A percentile compares a stretch with the other conserved stretches of the same genome.
These are phyloP conservation scores for Pyrgus malvae DNA, from an alignment of 2,888 invertebrate species.

Conservation along the genomic window DNA sequence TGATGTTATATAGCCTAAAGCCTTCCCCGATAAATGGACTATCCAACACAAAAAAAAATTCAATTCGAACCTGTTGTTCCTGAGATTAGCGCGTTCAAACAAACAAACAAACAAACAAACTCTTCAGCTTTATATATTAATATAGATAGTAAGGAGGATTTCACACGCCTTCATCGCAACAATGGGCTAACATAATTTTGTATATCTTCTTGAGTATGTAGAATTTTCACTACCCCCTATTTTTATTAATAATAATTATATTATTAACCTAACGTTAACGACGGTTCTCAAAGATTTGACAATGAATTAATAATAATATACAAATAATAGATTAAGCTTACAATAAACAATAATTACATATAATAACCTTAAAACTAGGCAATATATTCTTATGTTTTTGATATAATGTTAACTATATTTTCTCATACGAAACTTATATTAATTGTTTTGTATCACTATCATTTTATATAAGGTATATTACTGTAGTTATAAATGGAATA, in stretches of 20 bases:
- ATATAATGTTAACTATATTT: too few relatives aligned
- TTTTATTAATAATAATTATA: conserved; percentile 8
- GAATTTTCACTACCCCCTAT: not conserved
- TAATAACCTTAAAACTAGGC: conserved; percentile 26
- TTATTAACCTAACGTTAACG: conserved; percentile 22
- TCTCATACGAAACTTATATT: conserved; percentile 24
- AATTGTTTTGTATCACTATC: conserved; percentile 25
- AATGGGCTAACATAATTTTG: too few relatives aligned
- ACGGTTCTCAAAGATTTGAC: conserved; percentile 50
- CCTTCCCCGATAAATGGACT: too few relatives aligned
- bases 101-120: too few relatives aligned
- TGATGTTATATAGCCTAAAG: too few relatives aligned
- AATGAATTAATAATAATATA: conserved; percentile 35
- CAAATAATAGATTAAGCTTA: conserved; percentile 35
- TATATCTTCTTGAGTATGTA: too few relatives aligned
- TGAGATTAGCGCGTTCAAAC: too few relatives aligned
- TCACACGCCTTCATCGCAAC: too few relatives aligned
- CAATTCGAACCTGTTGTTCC: too few relatives aligned
- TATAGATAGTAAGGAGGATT: too few relatives aligned
- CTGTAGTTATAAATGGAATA: conserved; percentile 29
- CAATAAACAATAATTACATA: conserved; percentile 26
- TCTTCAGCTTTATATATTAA: too few relatives aligned
- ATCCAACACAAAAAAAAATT: too few relatives aligned
- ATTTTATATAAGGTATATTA: conserved; percentile 27
- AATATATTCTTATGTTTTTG: not conserved